Evolutionary conservation across 2,888 invertebrate species (phyloP).

Genomic region (Petrophora chlorosata): DNA sequence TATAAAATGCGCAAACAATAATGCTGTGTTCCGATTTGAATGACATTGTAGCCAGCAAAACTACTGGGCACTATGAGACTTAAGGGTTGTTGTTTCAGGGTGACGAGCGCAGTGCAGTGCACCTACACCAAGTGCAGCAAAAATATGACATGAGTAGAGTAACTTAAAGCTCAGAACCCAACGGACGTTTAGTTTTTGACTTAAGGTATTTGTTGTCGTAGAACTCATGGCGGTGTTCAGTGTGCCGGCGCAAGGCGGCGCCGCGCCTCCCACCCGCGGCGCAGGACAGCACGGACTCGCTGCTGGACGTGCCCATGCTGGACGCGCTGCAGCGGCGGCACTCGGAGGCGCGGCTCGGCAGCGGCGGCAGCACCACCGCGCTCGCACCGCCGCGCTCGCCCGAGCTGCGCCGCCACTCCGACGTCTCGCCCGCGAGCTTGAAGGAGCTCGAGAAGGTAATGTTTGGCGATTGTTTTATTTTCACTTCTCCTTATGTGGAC

Average conservation of each 20-base stretch:
- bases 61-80: too few relatives aligned
- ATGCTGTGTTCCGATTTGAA: too few relatives aligned
- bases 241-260: constrained; percentile 92
- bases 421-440: constrained; percentile 93
- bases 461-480: constrained; percentile 29
- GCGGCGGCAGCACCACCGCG: constrained; percentile 81
- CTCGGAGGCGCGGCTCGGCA: constrained; percentile 86
- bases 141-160: too few relatives aligned
- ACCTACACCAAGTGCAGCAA: too few relatives aligned
- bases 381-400: constrained; percentile 93
- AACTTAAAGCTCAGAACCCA: too few relatives aligned
- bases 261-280: constrained; percentile 89
- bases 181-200: too few relatives aligned
- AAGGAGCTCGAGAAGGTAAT: constrained; percentile 95
- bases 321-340: constrained; percentile 92
- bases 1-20: too few relatives aligned
- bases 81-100: too few relatives aligned
- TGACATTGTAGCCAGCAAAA: too few relatives aligned
- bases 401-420: constrained; percentile 92
- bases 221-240: constrained; percentile 94
- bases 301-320: constrained; percentile 90
- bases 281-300: constrained; percentile 93
- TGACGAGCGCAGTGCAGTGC: too few relatives aligned
- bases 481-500: constrained; percentile 6
- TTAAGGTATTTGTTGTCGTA: too few relatives aligned